A percentile compares a stretch with the other conserved stretches of the same genome.
phyloP scores from a whole-genome alignment of 2,888 invertebrate species.

The Drosophila tripunctata region DNA sequence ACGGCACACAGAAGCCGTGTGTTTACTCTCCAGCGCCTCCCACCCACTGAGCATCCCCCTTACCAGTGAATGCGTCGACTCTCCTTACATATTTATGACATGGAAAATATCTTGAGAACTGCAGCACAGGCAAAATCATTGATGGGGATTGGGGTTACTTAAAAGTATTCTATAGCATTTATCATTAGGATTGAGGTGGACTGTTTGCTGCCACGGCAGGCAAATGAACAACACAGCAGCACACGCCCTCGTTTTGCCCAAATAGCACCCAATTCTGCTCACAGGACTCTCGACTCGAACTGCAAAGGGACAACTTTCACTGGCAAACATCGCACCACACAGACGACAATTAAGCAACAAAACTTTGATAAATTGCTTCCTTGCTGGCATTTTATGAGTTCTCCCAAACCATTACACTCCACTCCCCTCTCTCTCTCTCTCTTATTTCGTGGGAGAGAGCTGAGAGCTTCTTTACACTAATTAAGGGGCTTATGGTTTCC shows the following conservation, averaged over 20 bases:
- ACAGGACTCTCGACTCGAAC: slow-evolving; percentile 11
- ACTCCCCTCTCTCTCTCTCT: not conserved
- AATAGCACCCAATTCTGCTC: not conserved
- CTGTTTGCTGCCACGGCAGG: not conserved
- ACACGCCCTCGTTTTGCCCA: slow-evolving; percentile 41
- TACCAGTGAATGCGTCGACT: not conserved
- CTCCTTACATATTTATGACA: slow-evolving; percentile 79
- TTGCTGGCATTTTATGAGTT: slow-evolving; percentile 70
- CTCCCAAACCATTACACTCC: slow-evolving; percentile 1
- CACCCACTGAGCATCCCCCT: not conserved
- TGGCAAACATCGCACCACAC: slow-evolving; percentile 56
- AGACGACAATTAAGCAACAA: slow-evolving; percentile 80
- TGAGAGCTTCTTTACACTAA: slow-evolving; percentile 76
- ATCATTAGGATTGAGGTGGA: slow-evolving; percentile 44
- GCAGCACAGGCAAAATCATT: slow-evolving; percentile 64
- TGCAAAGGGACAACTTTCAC: slow-evolving; percentile 58
- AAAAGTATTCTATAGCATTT: slow-evolving; percentile 45
- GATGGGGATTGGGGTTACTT: slow-evolving; percentile 24
- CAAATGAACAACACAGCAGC: slow-evolving; percentile 54
- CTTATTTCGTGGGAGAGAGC: slow-evolving; percentile 13
- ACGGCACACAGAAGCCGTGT: slow-evolving; percentile 61
- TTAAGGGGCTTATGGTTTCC: slow-evolving; percentile 81
- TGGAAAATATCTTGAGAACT: slow-evolving; percentile 77
- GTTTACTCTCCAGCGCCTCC: slow-evolving; percentile 41
- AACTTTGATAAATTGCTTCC: slow-evolving; percentile 82